Evolutionary conservation across 2,797 vertebrate genomes (phyloP).

Genomic region (Crocidura indochinensis): DNA sequence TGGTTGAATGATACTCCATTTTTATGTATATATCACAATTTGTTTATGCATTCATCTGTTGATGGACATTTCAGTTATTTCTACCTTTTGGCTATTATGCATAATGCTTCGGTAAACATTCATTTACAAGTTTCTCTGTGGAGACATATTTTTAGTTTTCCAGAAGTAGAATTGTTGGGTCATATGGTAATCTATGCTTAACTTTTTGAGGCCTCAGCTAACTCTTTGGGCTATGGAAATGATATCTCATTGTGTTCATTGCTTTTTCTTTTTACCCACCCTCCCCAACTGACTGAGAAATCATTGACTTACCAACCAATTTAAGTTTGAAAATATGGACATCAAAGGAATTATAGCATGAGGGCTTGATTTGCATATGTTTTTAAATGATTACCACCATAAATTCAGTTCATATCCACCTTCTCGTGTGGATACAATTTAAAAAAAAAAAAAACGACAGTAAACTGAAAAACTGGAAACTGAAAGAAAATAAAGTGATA

Average conservation of each 20-base stretch:
- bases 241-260: neutral
- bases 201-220: neutral
- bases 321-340: neutral
- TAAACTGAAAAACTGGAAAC: no score
- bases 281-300: neutral
- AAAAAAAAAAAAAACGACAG: no score
- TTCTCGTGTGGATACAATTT: neutral
- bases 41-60: neutral
- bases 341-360: neutral
- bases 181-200: neutral
- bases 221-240: neutral
- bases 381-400: neutral
- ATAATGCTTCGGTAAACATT: neutral
- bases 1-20: neutral
- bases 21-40: neutral
- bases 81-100: neutral
- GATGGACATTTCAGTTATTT: neutral
- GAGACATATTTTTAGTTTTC: conserved; percentile 10
- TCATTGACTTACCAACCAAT: neutral
- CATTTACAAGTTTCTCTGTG: neutral
- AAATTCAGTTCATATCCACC: neutral
- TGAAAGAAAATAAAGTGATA: no score
- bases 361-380: neutral
- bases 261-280: neutral
- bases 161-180: neutral